Evolutionary conservation across 2,113 vertebrate species (phyloP), one percentile per base, ranked within the genome.

Genomic region (Dendrocopos noguchii): DNA sequence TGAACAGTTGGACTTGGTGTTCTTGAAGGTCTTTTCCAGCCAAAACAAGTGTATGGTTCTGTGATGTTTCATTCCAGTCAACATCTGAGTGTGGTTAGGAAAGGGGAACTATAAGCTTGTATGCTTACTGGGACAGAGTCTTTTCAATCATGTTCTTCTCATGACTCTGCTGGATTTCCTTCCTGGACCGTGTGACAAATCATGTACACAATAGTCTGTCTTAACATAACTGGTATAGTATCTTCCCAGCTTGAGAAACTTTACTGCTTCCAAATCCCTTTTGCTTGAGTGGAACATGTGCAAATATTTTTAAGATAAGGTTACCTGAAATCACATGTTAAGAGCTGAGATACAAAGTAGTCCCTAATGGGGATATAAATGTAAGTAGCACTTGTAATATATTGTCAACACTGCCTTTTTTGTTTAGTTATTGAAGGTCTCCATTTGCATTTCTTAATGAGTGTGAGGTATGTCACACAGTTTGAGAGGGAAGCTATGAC

Each of bases 111-210:
- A n/a, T 95, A 95, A 85, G 76, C 85, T 85, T 90, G 66, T 97
- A 16, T 2, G 6, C 11, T 25, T 44, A 9, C 8, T 39, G 8
- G 44, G 59, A 89, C 80, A 96, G 95, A 96, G 95, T 92, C 91
- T 96, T 97, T 97, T 96, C 97, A 97, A 97, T 97, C 92, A 97
- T 96, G 84, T 86, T 95, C 95, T 98, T 97, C 97, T 97, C 46
- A 91, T 91, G 92, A 87, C 95, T 97, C 95, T 96, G 88, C 96
- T 97, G 97, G 96, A 88, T 97, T 97, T 95, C 80, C 96, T 95
- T 80, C 87, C 84, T 87, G 95, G 94, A 96, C 71, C 50, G 83
- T 91, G 87, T 97, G 96, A 97, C 95, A 60, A 44, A 44, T 18
- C 1, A 10, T 3, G 92, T 94, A 96, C 96, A 75, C 60, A 94